Evolutionary conservation across 2,888 invertebrate genomes (phyloP).

Genomic region (Morpho helenor): DNA sequence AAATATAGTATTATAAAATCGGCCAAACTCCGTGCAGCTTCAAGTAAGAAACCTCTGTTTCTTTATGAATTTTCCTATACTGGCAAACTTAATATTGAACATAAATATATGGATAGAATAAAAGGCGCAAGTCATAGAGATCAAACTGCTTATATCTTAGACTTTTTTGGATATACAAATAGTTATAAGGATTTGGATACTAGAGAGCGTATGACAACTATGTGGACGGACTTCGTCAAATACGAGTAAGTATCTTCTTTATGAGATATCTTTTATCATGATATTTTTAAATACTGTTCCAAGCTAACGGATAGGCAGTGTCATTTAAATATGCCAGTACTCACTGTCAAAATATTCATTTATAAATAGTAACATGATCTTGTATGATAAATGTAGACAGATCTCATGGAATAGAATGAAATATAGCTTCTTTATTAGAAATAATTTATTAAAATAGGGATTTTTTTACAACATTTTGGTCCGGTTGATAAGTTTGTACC

Average conservation of each 20-base stretch:
- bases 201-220: slow-evolving; percentile 55
- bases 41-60: slow-evolving; percentile 44
- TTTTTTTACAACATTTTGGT: no score
- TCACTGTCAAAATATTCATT: no score
- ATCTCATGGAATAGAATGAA: no score
- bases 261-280: no score
- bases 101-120: slow-evolving; percentile 54
- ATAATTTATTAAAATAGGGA: no score
- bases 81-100: slow-evolving; percentile 55
- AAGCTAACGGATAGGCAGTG: no score
- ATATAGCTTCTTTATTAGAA: no score
- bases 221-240: slow-evolving; percentile 67
- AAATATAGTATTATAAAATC: slow-evolving; percentile 61
- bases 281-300: no score
- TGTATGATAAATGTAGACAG: no score
- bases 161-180: slow-evolving; percentile 54
- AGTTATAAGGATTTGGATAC: slow-evolving; percentile 52
- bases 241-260: slow-evolving; percentile 49
- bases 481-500: no score
- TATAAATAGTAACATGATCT: no score
- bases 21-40: slow-evolving; percentile 47
- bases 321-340: no score
- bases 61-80: slow-evolving; percentile 64
- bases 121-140: slow-evolving; percentile 68
- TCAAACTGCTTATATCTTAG: slow-evolving; percentile 60